Evolutionary conservation across 92 coral and sea anemone genomes (phyloP), one percentile per base, ranked within the genome.

Genomic region (Isaurus tuberculatus): DNA sequence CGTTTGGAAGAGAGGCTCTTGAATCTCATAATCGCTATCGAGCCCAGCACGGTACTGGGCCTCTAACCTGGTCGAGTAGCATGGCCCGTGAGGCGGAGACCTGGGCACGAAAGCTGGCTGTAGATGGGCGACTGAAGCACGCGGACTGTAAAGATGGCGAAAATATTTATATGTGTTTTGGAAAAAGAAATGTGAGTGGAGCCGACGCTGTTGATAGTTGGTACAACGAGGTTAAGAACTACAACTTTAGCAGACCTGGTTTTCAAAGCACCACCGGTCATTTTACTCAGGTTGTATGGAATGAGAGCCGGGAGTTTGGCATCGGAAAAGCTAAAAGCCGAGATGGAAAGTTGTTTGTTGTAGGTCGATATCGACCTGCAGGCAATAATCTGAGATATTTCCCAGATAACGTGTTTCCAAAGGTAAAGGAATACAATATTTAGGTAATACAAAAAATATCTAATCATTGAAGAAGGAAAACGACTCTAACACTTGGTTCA

Each of bases 241-340:
- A 94, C 51, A 48, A 84, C 53, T 96, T 88, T 29, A 77, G 61
- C 55, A 86, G 86, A 27, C 86, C 94, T 65, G 94, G 99, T 0
- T 96, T 84, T 22, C 91, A 90, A 64, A 72, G 94, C 8, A 91
- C 83, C 81, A 91, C 97, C 2, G 98, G 99, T 1, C 97, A 96
- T 79, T 96, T 96, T 40, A 94, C 99, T 0, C 99, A 96, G 70
- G 95, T 96, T 19, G 95, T 94, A 49, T 94, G 98, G 98, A 91
- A 91, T 43, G 83, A 81, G 4, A 91, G 90, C 51, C 87, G 64
- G 53, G 95, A 94, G 84, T 72, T 94, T 69, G 98, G 93, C 1
- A 86, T 94, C 5, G 98, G 98, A 15, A 94, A 89, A 81, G 98
- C 98, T 13, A 94, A 91, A 88, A 91, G 91, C 78, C 58, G 85